A percentile compares a stretch with the other conserved stretches of the same genome.
These are phyloP conservation scores for Prunella strophiata DNA, from an alignment of 2,797 vertebrate genomes.

Conservation along the genomic window DNA sequence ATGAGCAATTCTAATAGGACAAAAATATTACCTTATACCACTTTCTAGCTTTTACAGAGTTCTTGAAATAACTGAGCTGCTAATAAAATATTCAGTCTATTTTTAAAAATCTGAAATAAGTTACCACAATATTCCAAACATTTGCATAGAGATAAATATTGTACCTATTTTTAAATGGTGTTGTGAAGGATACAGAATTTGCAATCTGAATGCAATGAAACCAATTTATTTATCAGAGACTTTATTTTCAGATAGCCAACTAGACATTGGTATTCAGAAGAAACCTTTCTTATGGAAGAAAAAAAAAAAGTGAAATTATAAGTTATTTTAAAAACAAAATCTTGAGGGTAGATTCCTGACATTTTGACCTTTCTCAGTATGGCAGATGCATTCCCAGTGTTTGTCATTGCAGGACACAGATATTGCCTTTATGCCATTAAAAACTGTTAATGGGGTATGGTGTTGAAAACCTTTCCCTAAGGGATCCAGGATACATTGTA, in stretches of 20 bases:
- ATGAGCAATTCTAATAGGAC: background rate
- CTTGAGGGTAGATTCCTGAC: background rate
- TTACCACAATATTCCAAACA: background rate
- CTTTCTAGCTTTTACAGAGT: background rate
- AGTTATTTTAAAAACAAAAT: background rate
- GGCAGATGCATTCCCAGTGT: background rate
- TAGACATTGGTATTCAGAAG: background rate
- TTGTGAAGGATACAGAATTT: background rate
- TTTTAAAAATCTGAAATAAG: slow-evolving; percentile 15
- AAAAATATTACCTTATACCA: background rate
- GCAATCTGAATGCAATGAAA: background rate
- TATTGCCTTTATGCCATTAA: background rate
- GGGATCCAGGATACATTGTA: background rate
- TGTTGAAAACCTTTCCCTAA: background rate
- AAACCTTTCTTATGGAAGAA: background rate
- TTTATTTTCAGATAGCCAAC: background rate
- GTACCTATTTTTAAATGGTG: background rate
- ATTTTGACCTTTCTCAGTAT: background rate
- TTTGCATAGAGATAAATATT: background rate
- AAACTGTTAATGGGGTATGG: background rate
- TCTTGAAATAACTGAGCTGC: background rate
- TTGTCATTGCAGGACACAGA: background rate
- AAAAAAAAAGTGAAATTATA: background rate
- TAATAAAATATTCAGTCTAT: background rate
- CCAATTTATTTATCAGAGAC: background rate